Evolutionary conservation across 2,797 vertebrate genomes (phyloP), one percentile per base, ranked within the genome.

Genomic region (Neopelma chrysocephalum): DNA sequence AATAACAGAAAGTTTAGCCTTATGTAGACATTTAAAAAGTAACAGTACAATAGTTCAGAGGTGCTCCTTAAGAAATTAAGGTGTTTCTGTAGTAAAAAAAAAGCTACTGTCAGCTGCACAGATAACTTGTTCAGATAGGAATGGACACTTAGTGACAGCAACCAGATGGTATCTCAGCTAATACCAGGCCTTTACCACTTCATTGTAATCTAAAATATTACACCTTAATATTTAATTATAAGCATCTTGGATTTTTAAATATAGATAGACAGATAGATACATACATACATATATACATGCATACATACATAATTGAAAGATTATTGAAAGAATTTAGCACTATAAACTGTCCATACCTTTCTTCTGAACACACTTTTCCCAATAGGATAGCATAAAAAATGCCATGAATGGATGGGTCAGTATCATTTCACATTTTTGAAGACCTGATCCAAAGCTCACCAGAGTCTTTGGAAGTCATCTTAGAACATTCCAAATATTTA

Each of bases 211-310:
- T 86, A 61, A 88, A 89, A 64, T 50, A 75, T 14, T 84, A 32
- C 18, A 65, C 48, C 11, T 87, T 82, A 96, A 94, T 93, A 94
- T 93, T 96, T 95, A 88, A 87, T 88, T 43, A 54, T 60, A 82
- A 71, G 15, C 20, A 83, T 61, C 42, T 70, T 79, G 27, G 75
- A 76, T 93, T 85, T 94, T 95, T 86, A 95, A 96, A 95, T 36
- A 32, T 5, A 69, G 61, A 51, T 70, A 26, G 23, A 38, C 11
- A 25, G 10, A 48, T 23, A 34, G 11, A 47, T 29, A 40, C 1
- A 26, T 58, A 18, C 12, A 48, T 48, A 48, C 10, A 51, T 18
- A 15, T 12, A 60, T 17, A 26, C 23, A 60, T 60, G 18, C 10
- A 45, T 36, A 34, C 2, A 36, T 16, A 65, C 92, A 96, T 71